A percentile compares a stretch with the other conserved stretches of the same genome.
Evolutionary conservation across 2,113 vertebrate species (phyloP).

Genomic region (Thymallus thymallus): DNA sequence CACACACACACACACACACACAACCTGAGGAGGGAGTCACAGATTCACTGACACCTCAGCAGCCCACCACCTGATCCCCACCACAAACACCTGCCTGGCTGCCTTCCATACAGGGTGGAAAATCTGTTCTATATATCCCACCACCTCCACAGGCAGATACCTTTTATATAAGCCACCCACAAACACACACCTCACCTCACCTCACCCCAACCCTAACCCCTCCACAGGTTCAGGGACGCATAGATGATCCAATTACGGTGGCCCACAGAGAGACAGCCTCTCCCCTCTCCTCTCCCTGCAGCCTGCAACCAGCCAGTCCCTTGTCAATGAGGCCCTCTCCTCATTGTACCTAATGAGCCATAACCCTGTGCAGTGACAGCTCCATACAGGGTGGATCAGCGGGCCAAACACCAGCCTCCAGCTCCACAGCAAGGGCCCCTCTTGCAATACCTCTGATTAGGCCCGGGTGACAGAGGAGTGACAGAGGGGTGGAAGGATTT

Average conservation of each 20-base stretch:
- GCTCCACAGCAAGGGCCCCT: conserved; percentile 20
- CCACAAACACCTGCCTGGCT: neutral
- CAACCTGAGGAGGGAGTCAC: neutral
- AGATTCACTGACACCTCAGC: neutral
- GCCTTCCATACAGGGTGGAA: neutral
- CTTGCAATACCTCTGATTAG: conserved; percentile 19
- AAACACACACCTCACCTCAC: conserved; percentile 17
- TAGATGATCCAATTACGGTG: conserved; percentile 55
- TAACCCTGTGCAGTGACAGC: conserved; percentile 46
- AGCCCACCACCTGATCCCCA: conserved; percentile 5
- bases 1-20: neutral
- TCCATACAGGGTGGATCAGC: neutral
- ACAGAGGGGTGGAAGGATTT: neutral
- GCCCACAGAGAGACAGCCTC: conserved; percentile 25
- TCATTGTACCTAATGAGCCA: conserved; percentile 60
- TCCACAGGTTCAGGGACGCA: conserved; percentile 32
- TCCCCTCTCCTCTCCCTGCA: conserved; percentile 17
- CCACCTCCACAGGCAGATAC: neutral
- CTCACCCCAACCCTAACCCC: conserved; percentile 21
- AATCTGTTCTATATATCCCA: neutral
- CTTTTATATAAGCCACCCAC: neutral
- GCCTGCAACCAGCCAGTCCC: conserved; percentile 1
- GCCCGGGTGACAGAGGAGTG: neutral
- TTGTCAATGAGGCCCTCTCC: conserved; percentile 38
- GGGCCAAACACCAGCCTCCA: conserved; percentile 8